These are phyloP conservation scores for Lithobius niger DNA, from an alignment of 1,140 invertebrate genomes.

Conservation along the genomic window DNA sequence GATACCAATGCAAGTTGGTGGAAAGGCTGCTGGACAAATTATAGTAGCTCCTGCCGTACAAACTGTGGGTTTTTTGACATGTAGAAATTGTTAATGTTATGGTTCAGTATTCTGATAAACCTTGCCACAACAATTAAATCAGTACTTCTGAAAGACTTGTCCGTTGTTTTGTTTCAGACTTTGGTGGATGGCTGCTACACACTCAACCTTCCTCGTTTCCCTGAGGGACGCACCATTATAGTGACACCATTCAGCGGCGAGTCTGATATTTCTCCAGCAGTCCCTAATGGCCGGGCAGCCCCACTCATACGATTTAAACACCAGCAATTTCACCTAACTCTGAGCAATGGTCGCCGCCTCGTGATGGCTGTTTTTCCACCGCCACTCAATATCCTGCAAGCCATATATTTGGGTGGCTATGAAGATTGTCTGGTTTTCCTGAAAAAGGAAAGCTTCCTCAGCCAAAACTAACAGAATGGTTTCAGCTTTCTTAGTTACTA, in stretches of 20 bases:
- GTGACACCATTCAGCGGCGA: conserved; percentile 4
- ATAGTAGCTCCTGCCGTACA: too few species aligned
- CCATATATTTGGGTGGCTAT: neutral
- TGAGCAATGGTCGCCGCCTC: neutral
- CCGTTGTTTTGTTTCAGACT: neutral
- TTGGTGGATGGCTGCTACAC: conserved; percentile 5
- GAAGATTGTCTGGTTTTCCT: neutral
- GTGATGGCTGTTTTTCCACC: neutral
- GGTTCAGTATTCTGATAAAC: too few species aligned
- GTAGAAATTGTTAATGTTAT: too few species aligned
- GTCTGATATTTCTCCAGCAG: neutral
- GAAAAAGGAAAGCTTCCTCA: neutral
- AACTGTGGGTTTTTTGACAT: too few species aligned
- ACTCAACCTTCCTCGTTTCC: conserved; percentile 1
- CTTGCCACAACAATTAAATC: too few species aligned
- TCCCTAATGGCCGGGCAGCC: neutral
- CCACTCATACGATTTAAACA: neutral
- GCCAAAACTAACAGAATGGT: too few species aligned
- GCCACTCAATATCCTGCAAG: neutral
- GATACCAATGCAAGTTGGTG: too few species aligned
- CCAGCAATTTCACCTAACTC: neutral
- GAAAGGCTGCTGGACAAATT: too few species aligned
- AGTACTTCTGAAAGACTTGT: too few species aligned
- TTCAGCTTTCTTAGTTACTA: too few species aligned
- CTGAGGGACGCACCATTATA: neutral